phyloP scores from a whole-genome alignment of 2,113 vertebrate species.

The Orycteropus afer region DNA sequence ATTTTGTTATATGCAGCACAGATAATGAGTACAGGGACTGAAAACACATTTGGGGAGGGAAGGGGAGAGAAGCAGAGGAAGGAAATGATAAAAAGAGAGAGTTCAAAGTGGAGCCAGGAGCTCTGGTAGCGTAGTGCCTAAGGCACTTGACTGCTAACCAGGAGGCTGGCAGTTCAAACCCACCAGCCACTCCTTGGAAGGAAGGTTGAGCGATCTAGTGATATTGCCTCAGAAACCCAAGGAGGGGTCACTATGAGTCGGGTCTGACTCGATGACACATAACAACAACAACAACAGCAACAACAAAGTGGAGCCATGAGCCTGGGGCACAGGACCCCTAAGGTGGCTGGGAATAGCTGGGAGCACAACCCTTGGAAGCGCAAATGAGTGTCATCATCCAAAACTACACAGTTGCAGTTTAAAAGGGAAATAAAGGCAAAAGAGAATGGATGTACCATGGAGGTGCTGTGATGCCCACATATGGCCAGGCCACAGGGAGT shows the following conservation, averaged over 20 bases:
- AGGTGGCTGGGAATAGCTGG: not conserved
- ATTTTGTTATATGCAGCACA: fast-evolving
- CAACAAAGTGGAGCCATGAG: not conserved
- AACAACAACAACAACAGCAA: no score
- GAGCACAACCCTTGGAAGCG: fast-evolving
- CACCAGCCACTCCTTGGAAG: no score
- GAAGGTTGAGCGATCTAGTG: no score
- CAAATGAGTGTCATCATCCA: fast-evolving
- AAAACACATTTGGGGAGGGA: not conserved
- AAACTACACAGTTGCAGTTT: not conserved
- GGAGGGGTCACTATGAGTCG: no score
- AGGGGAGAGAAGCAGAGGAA: not conserved
- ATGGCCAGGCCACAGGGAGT: not conserved
- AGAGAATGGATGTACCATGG: no score
- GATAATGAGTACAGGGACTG: fast-evolving
- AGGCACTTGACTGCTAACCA: no score
- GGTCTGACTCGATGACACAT: no score
- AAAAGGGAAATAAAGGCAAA: no score
- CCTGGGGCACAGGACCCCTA: not conserved
- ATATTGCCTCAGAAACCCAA: no score
- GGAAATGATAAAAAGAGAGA: not conserved
- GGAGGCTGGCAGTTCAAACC: no score
- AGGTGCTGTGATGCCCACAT: fast-evolving
- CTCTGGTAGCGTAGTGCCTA: no score
- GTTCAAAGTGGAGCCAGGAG: no score